Percentiles rank a stretch among this genome's conserved stretches.
These are phyloP conservation scores for Pimephales promelas DNA, from an alignment of 2,113 vertebrate species.

Conservation along the genomic window DNA sequence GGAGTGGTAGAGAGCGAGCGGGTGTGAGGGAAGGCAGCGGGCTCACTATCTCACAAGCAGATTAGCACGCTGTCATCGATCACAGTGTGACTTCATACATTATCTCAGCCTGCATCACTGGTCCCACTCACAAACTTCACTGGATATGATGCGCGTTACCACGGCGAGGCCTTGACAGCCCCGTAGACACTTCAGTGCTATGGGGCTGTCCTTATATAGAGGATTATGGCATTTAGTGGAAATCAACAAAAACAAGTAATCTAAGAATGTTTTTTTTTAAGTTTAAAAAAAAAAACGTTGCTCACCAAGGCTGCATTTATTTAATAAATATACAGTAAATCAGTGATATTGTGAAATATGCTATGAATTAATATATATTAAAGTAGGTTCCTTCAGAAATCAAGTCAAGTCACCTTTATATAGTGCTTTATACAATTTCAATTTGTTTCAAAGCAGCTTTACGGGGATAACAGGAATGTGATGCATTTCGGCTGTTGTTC, in stretches of 20 bases:
- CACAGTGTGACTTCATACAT: conserved; percentile 54
- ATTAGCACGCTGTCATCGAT: conserved; percentile 58
- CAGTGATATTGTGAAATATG: not conserved
- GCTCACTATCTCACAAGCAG: conserved; percentile 51
- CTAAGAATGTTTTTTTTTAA: too few relatives aligned
- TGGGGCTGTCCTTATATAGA: not conserved
- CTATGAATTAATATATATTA: not conserved
- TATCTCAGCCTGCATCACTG: conserved; percentile 54
- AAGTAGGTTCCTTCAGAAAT: not conserved
- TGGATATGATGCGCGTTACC: conserved; percentile 22
- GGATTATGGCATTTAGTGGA: conserved; percentile 16
- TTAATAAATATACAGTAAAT: not conserved
- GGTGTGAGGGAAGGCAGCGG: conserved; percentile 8
- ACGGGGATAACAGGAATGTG: too few relatives aligned
- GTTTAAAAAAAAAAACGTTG: too few relatives aligned
- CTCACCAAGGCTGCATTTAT: not conserved
- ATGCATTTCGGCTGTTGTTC: too few relatives aligned
- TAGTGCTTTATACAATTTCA: too few relatives aligned
- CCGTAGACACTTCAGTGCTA: not conserved
- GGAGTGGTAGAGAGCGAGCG: not conserved
- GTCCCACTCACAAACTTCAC: conserved; percentile 49
- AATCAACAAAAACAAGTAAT: not conserved
- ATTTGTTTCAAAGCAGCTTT: too few relatives aligned
- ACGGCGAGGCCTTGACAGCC: conserved; percentile 29
- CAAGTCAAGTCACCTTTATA: not conserved